Evolutionary conservation across 2,888 invertebrate genomes (phyloP).

Genomic region (Latheticus oryzae): DNA sequence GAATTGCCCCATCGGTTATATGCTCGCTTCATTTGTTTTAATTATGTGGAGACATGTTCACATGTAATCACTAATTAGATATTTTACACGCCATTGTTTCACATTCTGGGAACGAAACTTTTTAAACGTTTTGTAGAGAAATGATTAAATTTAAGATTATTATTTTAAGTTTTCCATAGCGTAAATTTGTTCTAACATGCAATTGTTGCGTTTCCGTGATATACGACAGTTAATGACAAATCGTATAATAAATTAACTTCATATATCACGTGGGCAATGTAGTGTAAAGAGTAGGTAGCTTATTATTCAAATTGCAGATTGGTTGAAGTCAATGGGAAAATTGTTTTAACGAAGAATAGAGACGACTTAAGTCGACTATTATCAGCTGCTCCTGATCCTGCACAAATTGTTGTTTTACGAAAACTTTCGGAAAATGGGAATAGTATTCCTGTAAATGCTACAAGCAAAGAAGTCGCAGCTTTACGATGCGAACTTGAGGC

Average conservation of each 20-base stretch:
- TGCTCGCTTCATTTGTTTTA: constrained; percentile 1
- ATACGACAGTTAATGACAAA: constrained; percentile 7
- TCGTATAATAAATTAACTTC: constrained; percentile 13
- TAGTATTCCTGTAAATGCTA: constrained; percentile 44
- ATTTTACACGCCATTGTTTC: constrained; percentile 30
- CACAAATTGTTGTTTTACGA: constrained; percentile 74
- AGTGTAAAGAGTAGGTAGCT: constrained; percentile 15
- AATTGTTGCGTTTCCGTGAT: constrained; percentile 5
- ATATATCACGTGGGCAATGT: constrained; percentile 7
- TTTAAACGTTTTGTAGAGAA: too few relatives aligned
- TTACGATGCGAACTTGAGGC: constrained; percentile 72
- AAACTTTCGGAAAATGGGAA: constrained; percentile 57
- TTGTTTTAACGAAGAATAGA: constrained; percentile 75
- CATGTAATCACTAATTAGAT: constrained; percentile 30
- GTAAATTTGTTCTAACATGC: too few relatives aligned
- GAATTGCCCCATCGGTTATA: constrained; percentile 1
- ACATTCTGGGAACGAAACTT: constrained; percentile 7
- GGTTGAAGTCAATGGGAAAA: constrained; percentile 84
- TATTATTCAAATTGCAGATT: constrained; percentile 67
- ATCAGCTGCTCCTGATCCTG: constrained; percentile 72
- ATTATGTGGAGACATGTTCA: constrained; percentile 15
- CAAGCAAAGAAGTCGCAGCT: constrained; percentile 67
- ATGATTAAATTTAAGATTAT: too few relatives aligned
- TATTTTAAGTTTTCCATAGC: too few relatives aligned
- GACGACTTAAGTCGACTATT: constrained; percentile 79